phyloP scores from a whole-genome alignment of 2,888 invertebrate genomes.

The Diogma glabrata region DNA sequence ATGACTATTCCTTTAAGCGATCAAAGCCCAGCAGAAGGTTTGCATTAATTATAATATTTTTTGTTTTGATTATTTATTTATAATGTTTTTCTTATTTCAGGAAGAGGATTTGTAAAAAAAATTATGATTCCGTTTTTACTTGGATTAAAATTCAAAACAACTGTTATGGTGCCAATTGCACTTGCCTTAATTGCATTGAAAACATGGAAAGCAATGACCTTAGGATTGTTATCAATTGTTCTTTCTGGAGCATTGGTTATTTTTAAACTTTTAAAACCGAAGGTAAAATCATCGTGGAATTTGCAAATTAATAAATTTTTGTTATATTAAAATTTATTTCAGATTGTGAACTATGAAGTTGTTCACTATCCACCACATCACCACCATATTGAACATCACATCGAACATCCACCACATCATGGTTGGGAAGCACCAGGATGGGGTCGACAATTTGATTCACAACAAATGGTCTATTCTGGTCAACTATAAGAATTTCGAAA shows the following conservation, averaged over 20 bases:
- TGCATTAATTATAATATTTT: slow-evolving; percentile 10
- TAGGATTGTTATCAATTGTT: slow-evolving; percentile 72
- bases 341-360: slow-evolving; percentile 73
- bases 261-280: slow-evolving; percentile 78
- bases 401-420: slow-evolving; percentile 25
- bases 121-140: slow-evolving; percentile 74
- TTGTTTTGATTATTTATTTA: neutral
- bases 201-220: slow-evolving; percentile 80
- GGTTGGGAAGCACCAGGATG: slow-evolving; percentile 45
- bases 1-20: slow-evolving; percentile 58
- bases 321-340: slow-evolving; percentile 11
- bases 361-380: slow-evolving; percentile 68
- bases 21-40: slow-evolving; percentile 33
- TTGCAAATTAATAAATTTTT: neutral
- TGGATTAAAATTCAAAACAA: slow-evolving; percentile 76
- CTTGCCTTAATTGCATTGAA: slow-evolving; percentile 74
- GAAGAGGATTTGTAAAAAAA: slow-evolving; percentile 72
- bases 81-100: slow-evolving; percentile 38
- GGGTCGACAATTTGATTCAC: slow-evolving; percentile 43
- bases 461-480: slow-evolving; percentile 33
- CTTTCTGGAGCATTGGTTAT: slow-evolving; percentile 75
- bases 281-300: slow-evolving; percentile 35
- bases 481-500: slow-evolving; percentile 24
- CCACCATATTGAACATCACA: slow-evolving; percentile 41
- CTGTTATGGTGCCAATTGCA: slow-evolving; percentile 68